These are phyloP conservation scores for Cherax quadricarinatus DNA, from an alignment of 1,140 invertebrate species.

Conservation along the genomic window DNA sequence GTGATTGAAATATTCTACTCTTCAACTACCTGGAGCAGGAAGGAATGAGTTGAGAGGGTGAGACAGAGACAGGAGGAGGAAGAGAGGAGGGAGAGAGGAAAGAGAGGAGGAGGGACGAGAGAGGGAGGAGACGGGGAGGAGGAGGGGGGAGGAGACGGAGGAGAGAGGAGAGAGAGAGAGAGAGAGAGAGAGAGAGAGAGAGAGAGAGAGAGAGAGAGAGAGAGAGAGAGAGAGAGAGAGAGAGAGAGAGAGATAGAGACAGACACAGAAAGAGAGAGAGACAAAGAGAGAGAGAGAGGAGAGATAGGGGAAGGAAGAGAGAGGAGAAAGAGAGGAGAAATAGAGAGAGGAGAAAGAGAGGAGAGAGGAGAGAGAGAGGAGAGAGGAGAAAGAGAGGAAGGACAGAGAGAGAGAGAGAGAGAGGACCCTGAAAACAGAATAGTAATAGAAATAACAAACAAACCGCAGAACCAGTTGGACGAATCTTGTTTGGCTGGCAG, in stretches of 20 bases:
- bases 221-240: too few relatives aligned
- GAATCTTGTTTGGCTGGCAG: too few relatives aligned
- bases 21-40: too few relatives aligned
- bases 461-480: too few relatives aligned
- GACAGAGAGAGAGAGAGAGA: too few relatives aligned
- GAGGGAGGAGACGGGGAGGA: not conserved
- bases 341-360: not conserved
- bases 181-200: not conserved
- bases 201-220: slow-evolving; percentile 10
- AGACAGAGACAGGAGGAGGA: slow-evolving; percentile 12
- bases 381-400: slow-evolving; percentile 20
- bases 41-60: too few relatives aligned
- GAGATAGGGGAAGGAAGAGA: too few relatives aligned
- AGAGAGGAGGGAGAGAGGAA: too few relatives aligned
- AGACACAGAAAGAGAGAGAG: slow-evolving; percentile 22
- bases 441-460: not conserved
- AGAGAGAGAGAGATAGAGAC: slow-evolving; percentile 18
- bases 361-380: slow-evolving; percentile 4
- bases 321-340: not conserved
- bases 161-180: not conserved
- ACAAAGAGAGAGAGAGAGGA: too few relatives aligned
- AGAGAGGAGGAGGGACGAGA: too few relatives aligned
- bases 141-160: too few relatives aligned
- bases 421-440: not conserved
- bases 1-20: too few relatives aligned